These are phyloP conservation scores for Hirundo rustica DNA, from an alignment of 2,797 vertebrate species.

Conservation along the genomic window DNA sequence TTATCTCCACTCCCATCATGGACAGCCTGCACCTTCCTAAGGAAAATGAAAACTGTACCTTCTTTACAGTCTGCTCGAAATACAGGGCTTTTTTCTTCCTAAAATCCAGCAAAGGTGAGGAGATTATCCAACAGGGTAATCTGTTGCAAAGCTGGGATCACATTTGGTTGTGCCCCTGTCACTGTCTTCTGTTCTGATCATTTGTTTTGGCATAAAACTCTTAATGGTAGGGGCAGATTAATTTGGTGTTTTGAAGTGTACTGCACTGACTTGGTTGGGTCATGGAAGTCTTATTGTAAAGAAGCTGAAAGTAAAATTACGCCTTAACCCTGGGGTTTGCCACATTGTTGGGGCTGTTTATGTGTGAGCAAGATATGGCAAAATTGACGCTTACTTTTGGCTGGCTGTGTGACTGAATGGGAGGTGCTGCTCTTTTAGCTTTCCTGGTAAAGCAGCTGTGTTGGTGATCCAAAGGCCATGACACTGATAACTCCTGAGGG, in stretches of 20 bases:
- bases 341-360: background rate
- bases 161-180: background rate
- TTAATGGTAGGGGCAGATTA: background rate
- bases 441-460: background rate
- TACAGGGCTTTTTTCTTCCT: background rate
- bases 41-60: background rate
- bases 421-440: conserved; percentile 1
- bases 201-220: background rate
- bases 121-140: background rate
- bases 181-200: background rate
- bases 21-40: background rate
- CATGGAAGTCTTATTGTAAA: background rate
- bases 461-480: background rate
- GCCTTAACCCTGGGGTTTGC: background rate
- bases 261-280: background rate
- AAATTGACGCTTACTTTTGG: conserved; percentile 8
- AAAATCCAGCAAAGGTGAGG: background rate
- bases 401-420: background rate
- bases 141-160: background rate
- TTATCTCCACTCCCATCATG: background rate
- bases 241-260: background rate
- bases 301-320: background rate
- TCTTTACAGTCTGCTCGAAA: background rate
- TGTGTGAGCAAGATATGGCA: background rate
- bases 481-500: background rate